These are phyloP conservation scores for Rhorus exstirpatorius DNA, from an alignment of 2,888 invertebrate genomes.

Conservation along the genomic window DNA sequence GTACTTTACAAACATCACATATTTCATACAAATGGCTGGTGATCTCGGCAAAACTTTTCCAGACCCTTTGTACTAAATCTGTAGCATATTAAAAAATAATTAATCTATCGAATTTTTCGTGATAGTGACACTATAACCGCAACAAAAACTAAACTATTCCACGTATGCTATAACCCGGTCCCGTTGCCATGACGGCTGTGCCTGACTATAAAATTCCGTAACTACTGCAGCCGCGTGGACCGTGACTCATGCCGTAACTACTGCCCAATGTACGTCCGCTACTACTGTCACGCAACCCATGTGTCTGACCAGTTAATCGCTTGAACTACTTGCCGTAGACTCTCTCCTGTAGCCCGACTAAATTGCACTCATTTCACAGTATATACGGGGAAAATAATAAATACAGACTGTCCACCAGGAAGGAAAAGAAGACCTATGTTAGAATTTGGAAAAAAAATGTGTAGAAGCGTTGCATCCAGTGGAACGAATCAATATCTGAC, in stretches of 20 bases:
- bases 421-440: too few species aligned
- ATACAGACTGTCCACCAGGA: not conserved
- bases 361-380: slow-evolving; percentile 3
- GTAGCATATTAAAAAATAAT: too few species aligned
- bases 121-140: not conserved
- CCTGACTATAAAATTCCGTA: not conserved
- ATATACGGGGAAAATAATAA: slow-evolving; percentile 1
- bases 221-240: slow-evolving; percentile 16
- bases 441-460: too few species aligned
- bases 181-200: not conserved
- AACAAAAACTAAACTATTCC: not conserved
- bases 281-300: not conserved
- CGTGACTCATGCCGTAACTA: not conserved
- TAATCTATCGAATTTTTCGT: too few species aligned
- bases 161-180: not conserved
- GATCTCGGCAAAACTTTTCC: too few species aligned
- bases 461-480: too few species aligned
- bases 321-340: slow-evolving; percentile 41
- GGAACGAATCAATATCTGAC: too few species aligned
- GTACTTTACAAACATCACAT: too few species aligned
- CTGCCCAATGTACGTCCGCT: slow-evolving; percentile 4
- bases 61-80: too few species aligned
- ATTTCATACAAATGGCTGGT: too few species aligned
- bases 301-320: not conserved
- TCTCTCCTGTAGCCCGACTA: slow-evolving; percentile 35